Conservation (phyloP, 2,113 vertebrate genomes). For the Varanus salvator region DNA sequence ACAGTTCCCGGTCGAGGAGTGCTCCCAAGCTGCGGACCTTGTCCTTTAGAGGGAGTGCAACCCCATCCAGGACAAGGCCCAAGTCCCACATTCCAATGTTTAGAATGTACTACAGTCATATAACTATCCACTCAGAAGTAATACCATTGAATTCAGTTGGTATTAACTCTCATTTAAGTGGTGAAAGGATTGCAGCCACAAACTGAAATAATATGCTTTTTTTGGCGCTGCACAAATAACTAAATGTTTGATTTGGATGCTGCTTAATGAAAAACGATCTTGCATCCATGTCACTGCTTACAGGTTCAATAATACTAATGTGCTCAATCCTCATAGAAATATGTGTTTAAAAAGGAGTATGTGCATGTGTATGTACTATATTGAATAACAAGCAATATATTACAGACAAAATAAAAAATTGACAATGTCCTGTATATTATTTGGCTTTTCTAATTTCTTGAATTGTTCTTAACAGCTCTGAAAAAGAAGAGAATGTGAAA, state of each 20-base stretch:
- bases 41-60: no score
- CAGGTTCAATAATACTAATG: background rate
- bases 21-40: no score
- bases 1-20: no score
- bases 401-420: constrained; percentile 7
- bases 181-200: background rate
- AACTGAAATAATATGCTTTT: background rate
- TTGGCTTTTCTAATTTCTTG: constrained; percentile 43
- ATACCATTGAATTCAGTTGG: background rate
- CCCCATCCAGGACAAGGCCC: no score
- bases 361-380: background rate
- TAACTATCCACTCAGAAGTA: background rate
- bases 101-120: background rate
- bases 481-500: constrained; percentile 89
- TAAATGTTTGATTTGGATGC: background rate
- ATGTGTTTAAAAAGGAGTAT: background rate
- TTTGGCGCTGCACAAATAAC: background rate
- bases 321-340: background rate
- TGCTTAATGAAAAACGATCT: background rate
- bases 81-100: no score
- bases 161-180: background rate
- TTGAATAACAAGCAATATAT: background rate
- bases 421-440: constrained; percentile 15
- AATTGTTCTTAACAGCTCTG: constrained; percentile 84
- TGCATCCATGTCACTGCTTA: background rate